These are phyloP conservation scores for Ylistrum balloti DNA, from an alignment of 1,140 invertebrate species.

Conservation along the genomic window DNA sequence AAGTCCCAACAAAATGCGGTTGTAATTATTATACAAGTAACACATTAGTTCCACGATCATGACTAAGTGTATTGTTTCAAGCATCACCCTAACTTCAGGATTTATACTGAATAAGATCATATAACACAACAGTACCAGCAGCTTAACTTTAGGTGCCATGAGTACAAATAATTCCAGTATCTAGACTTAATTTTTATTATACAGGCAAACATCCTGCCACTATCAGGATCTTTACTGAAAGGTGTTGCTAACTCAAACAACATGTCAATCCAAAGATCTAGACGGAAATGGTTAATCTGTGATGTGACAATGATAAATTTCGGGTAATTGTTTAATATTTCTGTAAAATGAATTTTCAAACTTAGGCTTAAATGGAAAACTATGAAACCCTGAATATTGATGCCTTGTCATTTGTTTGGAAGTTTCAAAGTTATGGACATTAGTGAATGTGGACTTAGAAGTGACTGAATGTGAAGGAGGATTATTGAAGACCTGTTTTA, in stretches of 20 bases:
- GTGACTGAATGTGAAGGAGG: background rate
- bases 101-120: no score
- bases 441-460: background rate
- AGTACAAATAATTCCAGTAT: background rate
- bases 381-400: background rate
- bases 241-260: no score
- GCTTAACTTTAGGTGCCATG: slow-evolving; percentile 49
- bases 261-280: background rate
- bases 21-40: no score
- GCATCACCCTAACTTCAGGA: no score
- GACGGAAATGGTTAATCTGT: background rate
- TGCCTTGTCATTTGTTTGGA: background rate
- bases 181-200: background rate
- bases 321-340: background rate
- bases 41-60: no score
- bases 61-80: no score
- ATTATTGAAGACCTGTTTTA: background rate
- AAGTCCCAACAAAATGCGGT: no score
- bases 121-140: background rate
- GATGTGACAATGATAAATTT: background rate
- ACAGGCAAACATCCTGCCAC: background rate
- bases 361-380: background rate
- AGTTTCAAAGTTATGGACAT: background rate
- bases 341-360: background rate
- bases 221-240: background rate